Conservation (phyloP, 2,113 vertebrate genomes). For the Brachyhypopomus occidentalis region DNA sequence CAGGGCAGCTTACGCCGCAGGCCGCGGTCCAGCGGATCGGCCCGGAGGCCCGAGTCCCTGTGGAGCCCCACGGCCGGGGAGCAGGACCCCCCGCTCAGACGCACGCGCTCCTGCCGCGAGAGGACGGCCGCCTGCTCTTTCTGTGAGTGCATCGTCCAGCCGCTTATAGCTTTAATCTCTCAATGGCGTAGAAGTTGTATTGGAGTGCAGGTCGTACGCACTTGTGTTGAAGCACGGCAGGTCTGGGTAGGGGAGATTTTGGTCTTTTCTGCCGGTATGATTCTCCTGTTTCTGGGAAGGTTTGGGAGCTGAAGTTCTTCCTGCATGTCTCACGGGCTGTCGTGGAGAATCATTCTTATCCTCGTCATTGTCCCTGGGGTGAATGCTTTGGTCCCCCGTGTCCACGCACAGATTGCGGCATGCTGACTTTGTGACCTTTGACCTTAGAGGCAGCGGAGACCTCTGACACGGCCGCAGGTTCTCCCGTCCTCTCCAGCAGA, state of each 20-base stretch:
- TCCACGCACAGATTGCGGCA: slow-evolving; percentile 57
- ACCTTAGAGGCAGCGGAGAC: slow-evolving; percentile 48
- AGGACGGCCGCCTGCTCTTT: slow-evolving; percentile 60
- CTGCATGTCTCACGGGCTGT: not conserved
- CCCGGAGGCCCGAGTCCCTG: slow-evolving; percentile 75
- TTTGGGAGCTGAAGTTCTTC: not conserved
- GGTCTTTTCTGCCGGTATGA: not conserved
- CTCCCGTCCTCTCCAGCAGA: slow-evolving; percentile 27
- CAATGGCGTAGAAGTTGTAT: not conserved
- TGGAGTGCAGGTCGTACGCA: too few relatives aligned
- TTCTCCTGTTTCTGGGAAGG: not conserved
- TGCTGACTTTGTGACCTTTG: slow-evolving; percentile 62
- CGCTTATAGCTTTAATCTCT: slow-evolving; percentile 12
- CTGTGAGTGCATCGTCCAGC: slow-evolving; percentile 53
- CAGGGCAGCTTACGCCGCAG: slow-evolving; percentile 74
- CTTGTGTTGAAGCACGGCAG: too few relatives aligned
- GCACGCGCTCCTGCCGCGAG: slow-evolving; percentile 56
- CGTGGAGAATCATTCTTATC: not conserved
- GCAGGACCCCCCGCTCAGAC: slow-evolving; percentile 49
- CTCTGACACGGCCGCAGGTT: slow-evolving; percentile 33
- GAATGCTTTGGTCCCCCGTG: slow-evolving; percentile 41
- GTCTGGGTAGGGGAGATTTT: too few relatives aligned
- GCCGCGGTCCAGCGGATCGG: slow-evolving; percentile 73
- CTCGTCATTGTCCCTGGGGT: slow-evolving; percentile 22
- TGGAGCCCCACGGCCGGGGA: slow-evolving; percentile 79